Evolutionary conservation across 1,140 invertebrate species (phyloP).

Genomic region (Drosophila murphyi): DNA sequence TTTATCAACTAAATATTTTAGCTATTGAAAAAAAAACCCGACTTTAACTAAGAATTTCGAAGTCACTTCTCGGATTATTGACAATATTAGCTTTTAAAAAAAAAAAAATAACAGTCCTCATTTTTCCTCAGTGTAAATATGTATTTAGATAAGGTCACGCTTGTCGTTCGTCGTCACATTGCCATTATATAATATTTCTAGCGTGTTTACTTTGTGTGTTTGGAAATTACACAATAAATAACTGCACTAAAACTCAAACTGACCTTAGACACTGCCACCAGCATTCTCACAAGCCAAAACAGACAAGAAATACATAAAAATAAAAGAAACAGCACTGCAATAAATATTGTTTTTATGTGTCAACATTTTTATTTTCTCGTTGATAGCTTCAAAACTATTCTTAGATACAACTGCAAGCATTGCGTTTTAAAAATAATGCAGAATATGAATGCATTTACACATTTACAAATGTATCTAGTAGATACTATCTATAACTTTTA

Average conservation of each 20-base stretch:
- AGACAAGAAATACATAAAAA: conserved; percentile 23
- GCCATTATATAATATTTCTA: conserved; percentile 55
- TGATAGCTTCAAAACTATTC: conserved; percentile 57
- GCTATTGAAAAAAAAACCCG: no score
- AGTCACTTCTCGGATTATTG: no score
- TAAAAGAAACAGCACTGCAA: neutral
- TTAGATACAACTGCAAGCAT: conserved; percentile 40
- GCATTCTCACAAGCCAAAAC: conserved; percentile 27
- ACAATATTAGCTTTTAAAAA: no score
- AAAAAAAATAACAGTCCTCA: no score
- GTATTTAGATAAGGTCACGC: conserved; percentile 59
- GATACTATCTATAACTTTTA: conserved; percentile 1
- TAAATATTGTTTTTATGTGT: conserved; percentile 1
- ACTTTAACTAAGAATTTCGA: no score
- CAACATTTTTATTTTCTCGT: conserved; percentile 51
- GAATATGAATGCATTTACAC: neutral
- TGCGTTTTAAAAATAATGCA: conserved; percentile 57
- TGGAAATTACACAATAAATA: conserved; percentile 14
- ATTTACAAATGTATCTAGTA: conserved; percentile 5
- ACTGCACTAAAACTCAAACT: conserved; percentile 54
- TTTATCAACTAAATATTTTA: no score
- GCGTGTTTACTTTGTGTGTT: conserved; percentile 10
- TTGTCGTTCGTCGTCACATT: conserved; percentile 12
- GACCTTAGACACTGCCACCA: conserved; percentile 73
- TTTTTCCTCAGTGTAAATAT: conserved; percentile 3